Percentiles rank a stretch among this genome's conserved stretches.
Conservation (phyloP, 37 sponge, comb jelly and placozoan species). For the Mnemiopsis leidyi region DNA sequence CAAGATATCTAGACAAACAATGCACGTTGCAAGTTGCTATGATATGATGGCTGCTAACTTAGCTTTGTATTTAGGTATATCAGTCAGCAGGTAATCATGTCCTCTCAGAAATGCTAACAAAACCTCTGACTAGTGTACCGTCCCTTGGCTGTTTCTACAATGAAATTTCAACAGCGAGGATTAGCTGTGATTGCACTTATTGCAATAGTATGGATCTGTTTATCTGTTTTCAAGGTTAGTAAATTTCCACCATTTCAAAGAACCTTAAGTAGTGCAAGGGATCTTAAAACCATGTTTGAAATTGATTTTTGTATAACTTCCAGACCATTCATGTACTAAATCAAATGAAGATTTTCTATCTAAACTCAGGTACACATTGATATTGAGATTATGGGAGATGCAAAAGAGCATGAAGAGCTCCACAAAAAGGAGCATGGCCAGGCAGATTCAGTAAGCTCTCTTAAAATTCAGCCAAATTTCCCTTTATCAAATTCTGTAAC, state of each 20-base stretch:
- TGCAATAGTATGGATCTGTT: background rate
- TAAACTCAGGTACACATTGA: conserved; percentile 52
- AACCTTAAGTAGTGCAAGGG: too few species aligned
- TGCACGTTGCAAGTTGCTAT: too few species aligned
- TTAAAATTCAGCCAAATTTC: too few species aligned
- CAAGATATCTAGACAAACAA: too few species aligned
- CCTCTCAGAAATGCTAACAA: too few species aligned
- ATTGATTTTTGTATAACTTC: too few species aligned
- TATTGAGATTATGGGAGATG: conserved; percentile 4
- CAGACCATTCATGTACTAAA: too few species aligned
- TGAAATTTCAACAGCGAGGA: conserved; percentile 32
- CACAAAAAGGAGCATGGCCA: background rate
- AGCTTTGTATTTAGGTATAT: too few species aligned
- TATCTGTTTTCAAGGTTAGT: conserved; percentile 42
- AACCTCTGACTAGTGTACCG: background rate
- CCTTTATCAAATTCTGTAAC: too few species aligned
- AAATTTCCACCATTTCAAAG: background rate
- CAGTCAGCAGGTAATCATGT: too few species aligned
- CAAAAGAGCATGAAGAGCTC: background rate
- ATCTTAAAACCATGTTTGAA: too few species aligned
- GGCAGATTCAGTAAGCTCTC: background rate
- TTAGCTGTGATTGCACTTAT: background rate
- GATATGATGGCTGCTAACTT: too few species aligned
- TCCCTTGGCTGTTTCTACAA: background rate
- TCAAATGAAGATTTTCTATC: background rate